phyloP scores from a whole-genome alignment of 1,140 invertebrate genomes.

The Leptinotarsa undecemlineata region DNA sequence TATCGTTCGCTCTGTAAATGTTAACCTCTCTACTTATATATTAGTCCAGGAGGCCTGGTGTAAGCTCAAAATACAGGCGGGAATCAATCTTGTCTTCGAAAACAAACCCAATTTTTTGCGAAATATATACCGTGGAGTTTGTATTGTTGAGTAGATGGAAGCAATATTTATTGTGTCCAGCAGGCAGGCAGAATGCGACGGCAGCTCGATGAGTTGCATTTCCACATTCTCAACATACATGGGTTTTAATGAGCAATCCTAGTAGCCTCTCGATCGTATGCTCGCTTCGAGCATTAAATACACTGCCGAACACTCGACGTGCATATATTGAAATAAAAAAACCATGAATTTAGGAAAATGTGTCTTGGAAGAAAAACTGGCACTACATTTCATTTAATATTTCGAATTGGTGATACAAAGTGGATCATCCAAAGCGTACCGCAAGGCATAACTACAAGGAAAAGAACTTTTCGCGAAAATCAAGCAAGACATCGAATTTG shows the following conservation, averaged over 20 bases:
- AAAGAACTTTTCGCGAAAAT: too few species aligned
- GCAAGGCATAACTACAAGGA: too few species aligned
- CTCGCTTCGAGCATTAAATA: constrained; percentile 22
- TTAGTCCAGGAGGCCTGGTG: too few species aligned
- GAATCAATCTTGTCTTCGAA: constrained; percentile 46
- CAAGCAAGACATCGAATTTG: too few species aligned
- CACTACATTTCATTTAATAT: too few species aligned
- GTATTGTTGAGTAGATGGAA: constrained; percentile 50
- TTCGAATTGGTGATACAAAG: too few species aligned
- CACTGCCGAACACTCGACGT: background rate
- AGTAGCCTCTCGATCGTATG: constrained; percentile 34
- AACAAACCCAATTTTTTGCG: constrained; percentile 49
- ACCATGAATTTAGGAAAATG: too few species aligned
- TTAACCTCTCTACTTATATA: too few species aligned
- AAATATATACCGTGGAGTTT: constrained; percentile 48
- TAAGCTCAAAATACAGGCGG: constrained; percentile 22
- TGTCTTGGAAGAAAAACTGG: too few species aligned
- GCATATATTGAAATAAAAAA: background rate
- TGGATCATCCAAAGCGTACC: too few species aligned
- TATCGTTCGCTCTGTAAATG: too few species aligned
- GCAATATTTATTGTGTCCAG: constrained; percentile 51
- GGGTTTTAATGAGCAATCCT: constrained; percentile 50
- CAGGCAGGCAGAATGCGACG: constrained; percentile 48
- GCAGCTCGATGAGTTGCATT: constrained; percentile 43
- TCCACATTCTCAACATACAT: constrained; percentile 52